A percentile compares a stretch with the other conserved stretches of the same genome.
Evolutionary conservation across 2,888 invertebrate species (phyloP).

Genomic region (Thereva nobilitata): DNA sequence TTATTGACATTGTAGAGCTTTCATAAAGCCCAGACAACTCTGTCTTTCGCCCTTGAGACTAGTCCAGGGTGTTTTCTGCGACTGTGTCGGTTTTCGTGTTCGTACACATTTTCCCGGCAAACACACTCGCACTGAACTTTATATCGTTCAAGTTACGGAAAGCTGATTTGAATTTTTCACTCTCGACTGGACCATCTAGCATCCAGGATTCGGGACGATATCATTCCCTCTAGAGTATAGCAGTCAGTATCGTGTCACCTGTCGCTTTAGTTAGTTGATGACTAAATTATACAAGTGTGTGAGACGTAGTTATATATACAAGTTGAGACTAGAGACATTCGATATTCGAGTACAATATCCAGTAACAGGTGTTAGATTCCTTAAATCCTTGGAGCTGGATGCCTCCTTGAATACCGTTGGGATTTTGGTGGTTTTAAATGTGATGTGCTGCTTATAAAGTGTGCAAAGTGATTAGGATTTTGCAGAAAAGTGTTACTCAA

Average conservation of each 20-base stretch:
- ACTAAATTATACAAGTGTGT: neutral
- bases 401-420: no score
- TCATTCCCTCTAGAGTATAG: neutral
- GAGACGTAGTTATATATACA: neutral
- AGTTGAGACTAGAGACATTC: no score
- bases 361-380: no score
- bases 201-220: neutral
- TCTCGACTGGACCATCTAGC: constrained; percentile 4
- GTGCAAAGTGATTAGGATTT: no score
- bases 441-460: no score
- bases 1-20: constrained; percentile 29
- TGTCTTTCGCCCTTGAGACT: constrained; percentile 22
- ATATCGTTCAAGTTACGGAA: neutral
- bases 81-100: no score
- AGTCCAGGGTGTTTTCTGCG: neutral
- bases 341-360: no score
- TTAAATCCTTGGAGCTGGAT: no score
- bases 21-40: neutral
- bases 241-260: constrained; percentile 10
- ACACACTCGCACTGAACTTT: no score
- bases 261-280: neutral
- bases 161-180: constrained; percentile 23
- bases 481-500: no score
- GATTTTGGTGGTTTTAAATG: no score
- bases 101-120: no score